These are phyloP conservation scores for Gymnobelideus leadbeateri DNA, from an alignment of 2,113 vertebrate genomes.

Conservation along the genomic window DNA sequence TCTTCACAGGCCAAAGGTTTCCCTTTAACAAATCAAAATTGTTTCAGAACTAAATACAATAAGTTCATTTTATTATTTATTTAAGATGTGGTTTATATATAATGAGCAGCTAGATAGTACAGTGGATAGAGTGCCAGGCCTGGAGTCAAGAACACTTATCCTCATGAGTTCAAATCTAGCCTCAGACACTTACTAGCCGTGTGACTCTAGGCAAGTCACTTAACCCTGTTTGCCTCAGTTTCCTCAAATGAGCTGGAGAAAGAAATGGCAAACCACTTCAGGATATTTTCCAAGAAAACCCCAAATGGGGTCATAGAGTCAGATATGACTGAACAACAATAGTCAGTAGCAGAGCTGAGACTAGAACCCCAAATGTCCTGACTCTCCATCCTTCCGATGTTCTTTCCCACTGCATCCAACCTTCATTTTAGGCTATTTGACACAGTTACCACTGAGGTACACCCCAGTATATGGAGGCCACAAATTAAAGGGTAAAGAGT, in stretches of 20 bases:
- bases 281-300: not conserved
- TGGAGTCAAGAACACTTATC: not conserved
- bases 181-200: not conserved
- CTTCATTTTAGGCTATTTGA: not conserved
- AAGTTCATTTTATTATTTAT: slow-evolving; percentile 48
- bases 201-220: not conserved
- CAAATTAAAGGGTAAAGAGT: not conserved
- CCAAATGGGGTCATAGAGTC: not conserved
- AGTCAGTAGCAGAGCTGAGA: not conserved
- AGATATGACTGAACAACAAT: not conserved
- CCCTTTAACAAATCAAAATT: slow-evolving; percentile 48
- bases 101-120: not conserved
- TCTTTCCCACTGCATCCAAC: not conserved
- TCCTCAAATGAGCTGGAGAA: not conserved
- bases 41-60: slow-evolving; percentile 49
- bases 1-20: slow-evolving; percentile 50
- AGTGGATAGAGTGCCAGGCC: not conserved
- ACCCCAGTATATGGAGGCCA: not conserved
- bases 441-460: too few species aligned
- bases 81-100: slow-evolving; percentile 41
- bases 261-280: not conserved
- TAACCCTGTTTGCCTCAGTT: not conserved
- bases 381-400: not conserved
- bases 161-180: not conserved
- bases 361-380: not conserved